A percentile compares a stretch with the other conserved stretches of the same genome.
Evolutionary conservation across 2,113 vertebrate genomes (phyloP).

Genomic region (Tyrannus savana): DNA sequence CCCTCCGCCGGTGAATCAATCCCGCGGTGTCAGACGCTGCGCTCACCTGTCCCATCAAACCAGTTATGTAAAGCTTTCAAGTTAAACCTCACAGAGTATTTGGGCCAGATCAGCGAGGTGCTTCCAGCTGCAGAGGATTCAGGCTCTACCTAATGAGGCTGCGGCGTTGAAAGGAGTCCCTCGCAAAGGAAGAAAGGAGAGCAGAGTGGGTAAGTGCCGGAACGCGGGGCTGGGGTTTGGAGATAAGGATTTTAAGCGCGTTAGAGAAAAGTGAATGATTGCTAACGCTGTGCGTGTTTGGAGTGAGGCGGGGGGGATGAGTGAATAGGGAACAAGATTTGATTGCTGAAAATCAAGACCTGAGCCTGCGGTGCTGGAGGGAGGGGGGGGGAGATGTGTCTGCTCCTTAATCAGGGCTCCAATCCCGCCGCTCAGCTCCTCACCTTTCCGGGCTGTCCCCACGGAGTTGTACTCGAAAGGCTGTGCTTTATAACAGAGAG

Average conservation of each 20-base stretch:
- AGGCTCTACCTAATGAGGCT: slow-evolving; percentile 32
- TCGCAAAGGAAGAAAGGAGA: slow-evolving; percentile 26
- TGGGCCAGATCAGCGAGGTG: slow-evolving; percentile 42
- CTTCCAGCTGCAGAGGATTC: slow-evolving; percentile 32
- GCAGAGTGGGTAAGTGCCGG: slow-evolving; percentile 3
- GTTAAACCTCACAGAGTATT: background rate
- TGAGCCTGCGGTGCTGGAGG: background rate
- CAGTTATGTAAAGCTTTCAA: background rate
- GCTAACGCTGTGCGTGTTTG: slow-evolving; percentile 8
- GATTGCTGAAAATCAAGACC: slow-evolving; percentile 44
- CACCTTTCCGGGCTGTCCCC: slow-evolving; percentile 32
- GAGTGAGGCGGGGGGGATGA: slow-evolving; percentile 2
- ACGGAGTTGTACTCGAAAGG: background rate
- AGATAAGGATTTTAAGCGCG: slow-evolving; percentile 7
- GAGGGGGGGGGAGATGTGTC: background rate
- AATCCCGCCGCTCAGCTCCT: slow-evolving; percentile 24
- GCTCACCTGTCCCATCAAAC: slow-evolving; percentile 25
- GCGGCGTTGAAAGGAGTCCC: slow-evolving; percentile 7
- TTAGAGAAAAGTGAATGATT: background rate
- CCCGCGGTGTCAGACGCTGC: background rate
- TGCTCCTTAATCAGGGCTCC: slow-evolving; percentile 50
- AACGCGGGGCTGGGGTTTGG: background rate
- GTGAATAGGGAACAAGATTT: slow-evolving; percentile 14
- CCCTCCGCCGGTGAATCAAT: background rate
- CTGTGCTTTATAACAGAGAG: slow-evolving; percentile 38